Evolutionary conservation across 2,113 vertebrate species (phyloP).

Genomic region (Rhinichthys klamathensis): DNA sequence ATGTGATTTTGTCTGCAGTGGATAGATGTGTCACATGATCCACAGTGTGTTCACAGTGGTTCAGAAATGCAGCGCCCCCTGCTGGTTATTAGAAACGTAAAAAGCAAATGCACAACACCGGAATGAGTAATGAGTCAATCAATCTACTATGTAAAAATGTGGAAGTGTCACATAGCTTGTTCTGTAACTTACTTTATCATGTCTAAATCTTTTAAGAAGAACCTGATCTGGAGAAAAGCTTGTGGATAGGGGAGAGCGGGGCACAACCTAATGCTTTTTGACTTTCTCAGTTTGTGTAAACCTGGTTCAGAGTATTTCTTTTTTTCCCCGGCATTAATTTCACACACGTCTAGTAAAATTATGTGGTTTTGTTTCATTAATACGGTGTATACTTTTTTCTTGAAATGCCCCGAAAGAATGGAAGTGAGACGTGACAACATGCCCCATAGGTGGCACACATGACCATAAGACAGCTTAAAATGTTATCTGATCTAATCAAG

Average conservation of each 20-base stretch:
- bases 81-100: not conserved
- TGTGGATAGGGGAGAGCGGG: not conserved
- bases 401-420: too few relatives aligned
- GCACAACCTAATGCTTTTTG: too few relatives aligned
- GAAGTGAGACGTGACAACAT: too few relatives aligned
- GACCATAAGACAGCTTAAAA: too few relatives aligned
- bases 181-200: not conserved
- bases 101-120: not conserved
- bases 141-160: not conserved
- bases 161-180: not conserved
- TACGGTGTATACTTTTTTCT: too few relatives aligned
- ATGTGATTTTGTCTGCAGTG: not conserved
- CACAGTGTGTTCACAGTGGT: not conserved
- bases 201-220: not conserved
- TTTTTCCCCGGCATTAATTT: too few relatives aligned
- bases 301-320: too few relatives aligned
- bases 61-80: slow-evolving; percentile 7
- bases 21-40: not conserved
- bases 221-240: not conserved
- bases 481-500: too few relatives aligned
- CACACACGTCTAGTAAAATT: too few relatives aligned
- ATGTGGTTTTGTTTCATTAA: too few relatives aligned
- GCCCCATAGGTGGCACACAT: too few relatives aligned
- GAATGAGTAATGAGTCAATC: not conserved
- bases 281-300: too few relatives aligned